Conservation (phyloP, 2,797 vertebrate species). For the Chiloscyllium punctatum region DNA sequence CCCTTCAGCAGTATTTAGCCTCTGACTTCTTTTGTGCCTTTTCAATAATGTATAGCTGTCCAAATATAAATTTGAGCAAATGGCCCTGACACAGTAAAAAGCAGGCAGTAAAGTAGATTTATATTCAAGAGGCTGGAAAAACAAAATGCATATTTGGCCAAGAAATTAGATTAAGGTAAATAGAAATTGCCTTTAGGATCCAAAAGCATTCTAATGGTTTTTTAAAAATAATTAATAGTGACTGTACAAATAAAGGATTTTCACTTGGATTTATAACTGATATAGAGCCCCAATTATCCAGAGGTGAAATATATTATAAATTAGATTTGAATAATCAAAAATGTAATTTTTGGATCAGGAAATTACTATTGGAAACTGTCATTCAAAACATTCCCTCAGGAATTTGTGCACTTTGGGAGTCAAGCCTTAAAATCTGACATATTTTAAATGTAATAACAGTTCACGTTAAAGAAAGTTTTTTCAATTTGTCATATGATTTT, state of each 20-base stretch:
- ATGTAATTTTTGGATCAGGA: background rate
- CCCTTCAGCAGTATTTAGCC: conserved; percentile 59
- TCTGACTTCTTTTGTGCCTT: conserved; percentile 63
- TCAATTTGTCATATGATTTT: background rate
- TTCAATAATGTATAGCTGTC: conserved; percentile 67
- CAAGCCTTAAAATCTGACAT: background rate
- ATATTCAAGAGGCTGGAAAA: conserved; percentile 43
- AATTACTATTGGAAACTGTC: background rate
- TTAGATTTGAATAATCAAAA: background rate
- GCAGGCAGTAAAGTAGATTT: conserved; percentile 67
- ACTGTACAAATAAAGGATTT: background rate
- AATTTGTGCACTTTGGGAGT: background rate
- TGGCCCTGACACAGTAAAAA: conserved; percentile 51
- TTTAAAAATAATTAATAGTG: background rate
- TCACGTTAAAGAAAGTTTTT: background rate
- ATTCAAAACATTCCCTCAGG: background rate
- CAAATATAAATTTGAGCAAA: conserved; percentile 64
- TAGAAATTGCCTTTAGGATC: conserved; percentile 20
- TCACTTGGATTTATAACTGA: conserved; percentile 18
- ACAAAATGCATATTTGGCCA: background rate
- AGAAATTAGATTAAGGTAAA: conserved; percentile 23
- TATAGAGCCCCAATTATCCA: conserved; percentile 2
- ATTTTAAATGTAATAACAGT: background rate
- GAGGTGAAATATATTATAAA: conserved; percentile 11
- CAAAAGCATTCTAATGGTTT: background rate